Conservation (phyloP, 2,113 vertebrate species). For the Acanthochromis polyacanthus region DNA sequence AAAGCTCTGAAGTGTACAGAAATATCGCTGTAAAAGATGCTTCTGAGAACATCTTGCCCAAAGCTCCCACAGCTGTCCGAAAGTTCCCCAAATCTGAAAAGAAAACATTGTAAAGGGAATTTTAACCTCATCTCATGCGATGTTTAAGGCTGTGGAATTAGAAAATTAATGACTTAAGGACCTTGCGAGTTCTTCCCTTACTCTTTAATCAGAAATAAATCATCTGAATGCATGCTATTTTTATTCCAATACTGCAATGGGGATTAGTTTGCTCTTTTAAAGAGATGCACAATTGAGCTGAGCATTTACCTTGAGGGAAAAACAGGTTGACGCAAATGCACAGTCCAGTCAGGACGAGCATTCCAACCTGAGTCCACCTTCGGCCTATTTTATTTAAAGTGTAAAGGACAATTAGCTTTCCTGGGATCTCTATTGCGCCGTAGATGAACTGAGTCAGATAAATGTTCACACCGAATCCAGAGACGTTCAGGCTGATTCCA, state of each 20-base stretch:
- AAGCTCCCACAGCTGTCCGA: slow-evolving; percentile 48
- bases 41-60: slow-evolving; percentile 69
- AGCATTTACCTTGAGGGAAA: slow-evolving; percentile 55
- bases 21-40: slow-evolving; percentile 56
- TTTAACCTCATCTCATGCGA: not conserved
- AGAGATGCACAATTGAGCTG: not conserved
- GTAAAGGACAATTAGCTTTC: slow-evolving; percentile 59
- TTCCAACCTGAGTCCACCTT: slow-evolving; percentile 38
- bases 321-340: slow-evolving; percentile 60
- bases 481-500: slow-evolving; percentile 76
- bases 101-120: not conserved
- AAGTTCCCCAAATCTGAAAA: slow-evolving; percentile 34
- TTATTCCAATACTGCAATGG: no score
- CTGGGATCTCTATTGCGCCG: slow-evolving; percentile 73
- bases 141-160: not conserved
- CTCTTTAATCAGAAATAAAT: no score
- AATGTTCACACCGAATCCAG: slow-evolving; percentile 75
- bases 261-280: not conserved
- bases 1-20: slow-evolving; percentile 69
- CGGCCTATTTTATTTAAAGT: slow-evolving; percentile 60
- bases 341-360: slow-evolving; percentile 52
- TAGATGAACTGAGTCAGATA: slow-evolving; percentile 82
- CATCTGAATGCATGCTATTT: no score
- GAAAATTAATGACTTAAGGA: no score
- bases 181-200: no score